Conservation (phyloP, 2,797 vertebrate genomes). For the Microchirus variegatus region DNA sequence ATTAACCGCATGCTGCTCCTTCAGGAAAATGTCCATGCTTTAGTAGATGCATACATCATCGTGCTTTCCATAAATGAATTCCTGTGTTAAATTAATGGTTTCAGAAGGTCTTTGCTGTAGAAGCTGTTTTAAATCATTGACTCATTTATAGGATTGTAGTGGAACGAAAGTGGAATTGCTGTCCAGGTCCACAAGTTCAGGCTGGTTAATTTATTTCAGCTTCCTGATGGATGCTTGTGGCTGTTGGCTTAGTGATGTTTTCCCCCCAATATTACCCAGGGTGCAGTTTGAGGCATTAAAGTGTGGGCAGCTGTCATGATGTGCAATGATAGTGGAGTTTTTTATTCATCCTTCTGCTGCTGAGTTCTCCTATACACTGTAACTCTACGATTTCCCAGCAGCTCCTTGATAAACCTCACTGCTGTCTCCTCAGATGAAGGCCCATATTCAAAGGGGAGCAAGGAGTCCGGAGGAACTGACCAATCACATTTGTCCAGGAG, state of each 20-base stretch:
- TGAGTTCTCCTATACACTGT: slow-evolving; percentile 16
- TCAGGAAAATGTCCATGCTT: slow-evolving; percentile 51
- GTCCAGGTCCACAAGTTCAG: slow-evolving; percentile 19
- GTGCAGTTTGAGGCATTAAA: slow-evolving; percentile 4
- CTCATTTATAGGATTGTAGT: slow-evolving; percentile 29
- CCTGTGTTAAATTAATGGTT: slow-evolving; percentile 49
- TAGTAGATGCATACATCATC: slow-evolving; percentile 40
- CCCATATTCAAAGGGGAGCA: slow-evolving; percentile 92
- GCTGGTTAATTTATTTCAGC: slow-evolving; percentile 29
- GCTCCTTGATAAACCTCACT: slow-evolving; percentile 24
- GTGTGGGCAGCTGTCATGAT: slow-evolving; percentile 43
- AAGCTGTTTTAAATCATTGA: slow-evolving; percentile 41
- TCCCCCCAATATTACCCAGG: slow-evolving; percentile 23
- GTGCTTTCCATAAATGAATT: slow-evolving; percentile 38
- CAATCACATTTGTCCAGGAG: slow-evolving; percentile 87
- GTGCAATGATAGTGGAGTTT: slow-evolving; percentile 28
- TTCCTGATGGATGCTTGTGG: slow-evolving; percentile 17
- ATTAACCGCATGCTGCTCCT: slow-evolving; percentile 71
- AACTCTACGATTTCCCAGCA: slow-evolving; percentile 8
- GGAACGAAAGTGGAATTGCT: slow-evolving; percentile 34
- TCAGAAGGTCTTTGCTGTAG: slow-evolving; percentile 39
- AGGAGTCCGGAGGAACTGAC: slow-evolving; percentile 84
- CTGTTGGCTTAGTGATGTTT: slow-evolving; percentile 24
- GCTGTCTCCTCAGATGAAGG: slow-evolving; percentile 88
- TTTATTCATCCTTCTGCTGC: slow-evolving; percentile 41